A percentile compares a stretch with the other conserved stretches of the same genome.
phyloP scores from a whole-genome alignment of 2,797 vertebrate genomes.

The Erethizon dorsatum region DNA sequence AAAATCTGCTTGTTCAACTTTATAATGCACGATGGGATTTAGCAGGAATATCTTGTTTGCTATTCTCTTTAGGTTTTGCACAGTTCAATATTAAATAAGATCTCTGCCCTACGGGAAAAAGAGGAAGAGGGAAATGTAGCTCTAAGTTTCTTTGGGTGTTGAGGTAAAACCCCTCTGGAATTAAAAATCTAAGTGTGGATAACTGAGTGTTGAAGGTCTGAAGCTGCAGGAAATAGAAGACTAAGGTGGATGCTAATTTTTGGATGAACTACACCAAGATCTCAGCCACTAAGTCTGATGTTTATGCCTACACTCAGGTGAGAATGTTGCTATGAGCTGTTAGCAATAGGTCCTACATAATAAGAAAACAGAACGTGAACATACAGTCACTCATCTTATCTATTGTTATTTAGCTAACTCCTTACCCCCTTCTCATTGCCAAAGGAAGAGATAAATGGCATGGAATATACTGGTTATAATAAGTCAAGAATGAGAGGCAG shows the following conservation, averaged over 20 bases:
- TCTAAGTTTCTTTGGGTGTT: background rate
- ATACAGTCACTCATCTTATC: background rate
- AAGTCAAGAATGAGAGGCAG: background rate
- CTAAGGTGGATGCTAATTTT: background rate
- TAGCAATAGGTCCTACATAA: background rate
- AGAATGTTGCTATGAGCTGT: background rate
- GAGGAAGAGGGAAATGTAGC: slow-evolving; percentile 25
- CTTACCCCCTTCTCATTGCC: background rate
- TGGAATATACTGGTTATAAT: background rate
- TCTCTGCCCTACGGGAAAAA: background rate
- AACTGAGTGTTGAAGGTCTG: background rate
- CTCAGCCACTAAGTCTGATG: background rate
- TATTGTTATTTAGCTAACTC: background rate
- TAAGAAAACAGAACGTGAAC: background rate
- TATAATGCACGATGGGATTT: background rate
- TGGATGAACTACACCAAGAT: background rate
- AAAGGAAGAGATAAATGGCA: background rate
- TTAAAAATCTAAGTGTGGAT: slow-evolving; percentile 2
- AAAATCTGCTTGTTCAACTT: slow-evolving; percentile 48
- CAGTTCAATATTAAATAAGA: slow-evolving; percentile 43
- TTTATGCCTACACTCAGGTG: background rate
- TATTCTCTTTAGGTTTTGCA: slow-evolving; percentile 46
- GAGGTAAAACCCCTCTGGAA: slow-evolving; percentile 18
- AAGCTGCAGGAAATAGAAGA: background rate
- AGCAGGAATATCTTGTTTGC: slow-evolving; percentile 27